phyloP scores from a whole-genome alignment of 2,797 vertebrate genomes.

The Mycteria americana region DNA sequence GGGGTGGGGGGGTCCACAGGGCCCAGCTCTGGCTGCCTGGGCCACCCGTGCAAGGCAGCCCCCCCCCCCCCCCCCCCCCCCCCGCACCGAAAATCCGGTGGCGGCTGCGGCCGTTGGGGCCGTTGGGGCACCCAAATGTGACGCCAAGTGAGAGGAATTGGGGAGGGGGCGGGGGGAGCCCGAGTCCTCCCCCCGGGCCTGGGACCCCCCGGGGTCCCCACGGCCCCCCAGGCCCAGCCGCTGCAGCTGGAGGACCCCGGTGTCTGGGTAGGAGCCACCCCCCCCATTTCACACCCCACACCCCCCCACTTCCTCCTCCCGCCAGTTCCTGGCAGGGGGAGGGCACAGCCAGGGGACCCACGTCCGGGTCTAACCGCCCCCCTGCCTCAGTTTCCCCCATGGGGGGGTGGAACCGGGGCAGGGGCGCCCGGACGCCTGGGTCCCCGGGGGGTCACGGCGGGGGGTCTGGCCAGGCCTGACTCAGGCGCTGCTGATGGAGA shows the following conservation, averaged over 20 bases:
- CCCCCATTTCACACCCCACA: not conserved
- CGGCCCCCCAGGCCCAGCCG: not conserved
- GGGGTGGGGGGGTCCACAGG: not conserved
- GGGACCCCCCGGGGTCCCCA: not conserved
- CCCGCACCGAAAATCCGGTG: not conserved
- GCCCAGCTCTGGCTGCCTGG: no score
- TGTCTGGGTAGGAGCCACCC: not conserved
- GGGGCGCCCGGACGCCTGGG: not conserved
- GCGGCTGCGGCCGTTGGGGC: not conserved
- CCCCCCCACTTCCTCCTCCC: not conserved
- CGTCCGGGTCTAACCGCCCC: not conserved
- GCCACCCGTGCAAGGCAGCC: no score
- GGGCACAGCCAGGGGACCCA: not conserved
- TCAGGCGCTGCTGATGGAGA: not conserved
- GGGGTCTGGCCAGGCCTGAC: not conserved
- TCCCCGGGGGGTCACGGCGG: not conserved
- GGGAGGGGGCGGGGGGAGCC: not conserved
- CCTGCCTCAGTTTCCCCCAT: not conserved
- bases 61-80: not conserved
- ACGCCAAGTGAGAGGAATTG: not conserved
- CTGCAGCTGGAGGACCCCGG: not conserved
- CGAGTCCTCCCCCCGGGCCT: not conserved
- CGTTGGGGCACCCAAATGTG: not conserved
- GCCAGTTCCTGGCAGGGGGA: not conserved
- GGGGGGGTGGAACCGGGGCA: no score